Evolutionary conservation across 2,797 vertebrate species (phyloP).

Genomic region (Dendrocincla tyrannina): DNA sequence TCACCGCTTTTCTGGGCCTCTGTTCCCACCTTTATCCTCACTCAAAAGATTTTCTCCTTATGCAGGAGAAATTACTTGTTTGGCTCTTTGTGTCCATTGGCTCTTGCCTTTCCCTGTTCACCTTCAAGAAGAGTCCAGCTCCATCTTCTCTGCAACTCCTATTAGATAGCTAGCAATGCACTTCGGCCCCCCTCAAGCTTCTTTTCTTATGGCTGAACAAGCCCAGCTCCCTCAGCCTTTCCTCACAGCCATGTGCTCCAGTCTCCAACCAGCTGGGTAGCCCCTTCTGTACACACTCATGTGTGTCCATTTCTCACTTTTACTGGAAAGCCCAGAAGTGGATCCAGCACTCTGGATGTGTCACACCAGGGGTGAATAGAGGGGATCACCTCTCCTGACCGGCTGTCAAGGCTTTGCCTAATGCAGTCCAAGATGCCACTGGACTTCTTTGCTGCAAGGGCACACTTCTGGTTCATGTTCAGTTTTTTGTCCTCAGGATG

Average conservation of each 20-base stretch:
- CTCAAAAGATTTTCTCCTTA: background rate
- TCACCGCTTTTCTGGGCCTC: background rate
- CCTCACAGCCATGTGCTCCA: background rate
- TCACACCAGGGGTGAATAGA: rapidly evolving
- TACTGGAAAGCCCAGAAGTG: background rate
- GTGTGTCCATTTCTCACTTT: background rate
- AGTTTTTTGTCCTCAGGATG: background rate
- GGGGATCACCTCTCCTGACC: background rate
- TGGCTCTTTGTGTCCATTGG: background rate
- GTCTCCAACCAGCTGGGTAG: background rate
- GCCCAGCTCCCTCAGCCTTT: background rate
- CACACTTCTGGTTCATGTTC: background rate
- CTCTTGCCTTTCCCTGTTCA: background rate
- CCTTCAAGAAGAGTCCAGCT: background rate
- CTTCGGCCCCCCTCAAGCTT: rapidly evolving
- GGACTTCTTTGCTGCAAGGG: background rate
- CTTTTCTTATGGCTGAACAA: background rate
- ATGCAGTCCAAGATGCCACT: background rate
- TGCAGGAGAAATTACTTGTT: background rate
- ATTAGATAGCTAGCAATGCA: background rate
- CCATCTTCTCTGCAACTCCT: background rate
- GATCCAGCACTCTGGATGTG: background rate
- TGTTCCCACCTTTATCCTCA: background rate
- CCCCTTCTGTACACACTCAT: background rate
- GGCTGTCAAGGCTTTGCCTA: background rate